Base-by-base conservation (phyloP, 2,888 invertebrate species). In the Panzeria rudis region DNA sequence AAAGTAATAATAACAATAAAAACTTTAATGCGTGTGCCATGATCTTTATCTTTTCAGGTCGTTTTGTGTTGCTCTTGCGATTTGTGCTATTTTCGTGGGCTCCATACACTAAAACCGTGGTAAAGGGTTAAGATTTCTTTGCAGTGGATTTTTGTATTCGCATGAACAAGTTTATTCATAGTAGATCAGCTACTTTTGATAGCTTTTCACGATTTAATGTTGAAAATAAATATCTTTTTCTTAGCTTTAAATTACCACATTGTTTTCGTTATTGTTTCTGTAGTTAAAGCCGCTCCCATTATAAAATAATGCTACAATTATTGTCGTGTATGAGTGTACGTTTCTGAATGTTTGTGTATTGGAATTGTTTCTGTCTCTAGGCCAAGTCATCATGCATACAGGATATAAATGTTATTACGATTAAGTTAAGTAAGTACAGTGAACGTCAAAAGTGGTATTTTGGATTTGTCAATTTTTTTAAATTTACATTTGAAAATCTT, bases 221-320 rank as follows among this genome's bases (percentile, higher is more conserved):
- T 80, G 75, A 66, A 84, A 72, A 81, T 84, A 81, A 81, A 84
- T 77, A 84, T 72, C 32, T 59, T 71, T 61, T 71, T 72, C 71
- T 80, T 72, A 23, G 80, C 81, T 81, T 81, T 81, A 84, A 84
- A 84, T 84, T 81, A 62, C 81, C 81, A 81, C 77, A 84, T 81
- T 81, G 75, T 82, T 69, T 80, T 47, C 72, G 44, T 66, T 72
- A 47, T 64, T 56, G 47, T 66, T 61, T 20, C 54, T 72, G 17
- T 38, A 38, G 47, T 78, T 73, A 32, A 80, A 73, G 69, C 77
- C 84, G 73, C 81, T 77, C 84, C 84, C 81, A 81, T 81, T 84
- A 81, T 20, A 68, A 78, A 68, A 38, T 56, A 79, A 64, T 64
- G 52, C 44, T 25, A 69, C 47, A 71, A 52, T 76, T 56, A 59